Percentiles rank a stretch among this genome's conserved stretches.
phyloP scores from a whole-genome alignment of 2,888 invertebrate genomes.

The Glaucopsyche alexis region DNA sequence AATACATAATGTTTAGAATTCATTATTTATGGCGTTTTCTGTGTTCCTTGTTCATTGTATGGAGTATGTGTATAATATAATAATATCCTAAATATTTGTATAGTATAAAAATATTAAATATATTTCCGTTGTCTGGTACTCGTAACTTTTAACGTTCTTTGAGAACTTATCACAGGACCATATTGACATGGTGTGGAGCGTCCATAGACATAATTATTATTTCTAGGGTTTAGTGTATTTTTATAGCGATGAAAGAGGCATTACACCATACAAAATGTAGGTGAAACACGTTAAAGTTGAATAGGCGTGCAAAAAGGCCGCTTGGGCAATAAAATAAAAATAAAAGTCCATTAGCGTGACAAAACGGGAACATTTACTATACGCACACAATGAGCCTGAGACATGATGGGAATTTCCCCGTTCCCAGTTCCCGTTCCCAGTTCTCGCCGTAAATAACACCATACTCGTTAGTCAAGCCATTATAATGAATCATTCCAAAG shows the following conservation, averaged over 20 bases:
- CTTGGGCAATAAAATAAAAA: slow-evolving; percentile 6
- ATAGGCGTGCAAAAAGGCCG: background rate
- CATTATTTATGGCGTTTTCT: no score
- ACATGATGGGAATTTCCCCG: background rate
- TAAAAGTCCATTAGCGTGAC: slow-evolving; percentile 20
- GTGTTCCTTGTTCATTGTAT: no score
- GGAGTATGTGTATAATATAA: no score
- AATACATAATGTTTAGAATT: no score
- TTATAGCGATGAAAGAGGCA: background rate
- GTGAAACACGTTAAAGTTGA: slow-evolving; percentile 1
- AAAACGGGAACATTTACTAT: slow-evolving; percentile 17
- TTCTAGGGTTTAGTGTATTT: no score
- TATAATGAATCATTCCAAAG: slow-evolving; percentile 9
- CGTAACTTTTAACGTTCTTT: no score
- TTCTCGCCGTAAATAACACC: slow-evolving; percentile 10
- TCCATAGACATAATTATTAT: no score
- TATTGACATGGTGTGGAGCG: no score
- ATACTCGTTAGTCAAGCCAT: slow-evolving; percentile 13
- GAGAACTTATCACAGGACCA: no score
- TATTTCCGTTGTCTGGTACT: no score
- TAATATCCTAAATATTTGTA: no score
- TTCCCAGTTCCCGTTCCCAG: background rate
- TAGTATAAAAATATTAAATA: no score
- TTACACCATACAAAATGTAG: background rate
- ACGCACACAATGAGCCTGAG: slow-evolving; percentile 2